Evolutionary conservation across 2,113 vertebrate species (phyloP).

Genomic region (Phaetusa simplex): DNA sequence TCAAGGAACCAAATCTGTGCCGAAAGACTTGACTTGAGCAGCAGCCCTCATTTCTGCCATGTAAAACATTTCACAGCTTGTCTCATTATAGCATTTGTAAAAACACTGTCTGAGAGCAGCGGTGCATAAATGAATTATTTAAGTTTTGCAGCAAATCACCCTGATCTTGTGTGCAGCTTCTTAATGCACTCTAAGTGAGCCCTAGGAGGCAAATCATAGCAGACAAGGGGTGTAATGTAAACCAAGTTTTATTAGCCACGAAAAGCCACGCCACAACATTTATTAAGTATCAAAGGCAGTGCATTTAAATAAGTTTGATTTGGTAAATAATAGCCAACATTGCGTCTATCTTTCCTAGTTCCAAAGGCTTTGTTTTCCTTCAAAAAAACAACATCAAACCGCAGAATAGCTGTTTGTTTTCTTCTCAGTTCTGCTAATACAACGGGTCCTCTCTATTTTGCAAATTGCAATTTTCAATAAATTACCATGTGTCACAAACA

Average conservation of each 20-base stretch:
- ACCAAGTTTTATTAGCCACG: slow-evolving; percentile 83
- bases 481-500: slow-evolving; percentile 67
- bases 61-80: slow-evolving; percentile 86
- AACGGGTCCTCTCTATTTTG: slow-evolving; percentile 68
- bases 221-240: slow-evolving; percentile 83
- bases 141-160: slow-evolving; percentile 82
- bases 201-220: slow-evolving; percentile 82
- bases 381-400: background rate
- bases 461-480: slow-evolving; percentile 69
- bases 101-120: slow-evolving; percentile 86
- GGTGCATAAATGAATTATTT: slow-evolving; percentile 92
- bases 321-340: slow-evolving; percentile 62
- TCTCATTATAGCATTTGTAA: slow-evolving; percentile 90
- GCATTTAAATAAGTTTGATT: slow-evolving; percentile 74
- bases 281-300: slow-evolving; percentile 81
- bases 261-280: slow-evolving; percentile 77
- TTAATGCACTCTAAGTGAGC: slow-evolving; percentile 84
- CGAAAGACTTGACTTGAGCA: slow-evolving; percentile 32
- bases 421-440: slow-evolving; percentile 59
- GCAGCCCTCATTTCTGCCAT: slow-evolving; percentile 54
- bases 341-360: slow-evolving; percentile 16
- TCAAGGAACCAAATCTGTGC: slow-evolving; percentile 16
- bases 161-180: slow-evolving; percentile 76
- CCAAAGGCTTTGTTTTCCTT: slow-evolving; percentile 42
- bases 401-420: slow-evolving; percentile 57